phyloP scores from a whole-genome alignment of 37 sponge, comb jelly and placozoan genomes.

The Spongilla lacustris region DNA sequence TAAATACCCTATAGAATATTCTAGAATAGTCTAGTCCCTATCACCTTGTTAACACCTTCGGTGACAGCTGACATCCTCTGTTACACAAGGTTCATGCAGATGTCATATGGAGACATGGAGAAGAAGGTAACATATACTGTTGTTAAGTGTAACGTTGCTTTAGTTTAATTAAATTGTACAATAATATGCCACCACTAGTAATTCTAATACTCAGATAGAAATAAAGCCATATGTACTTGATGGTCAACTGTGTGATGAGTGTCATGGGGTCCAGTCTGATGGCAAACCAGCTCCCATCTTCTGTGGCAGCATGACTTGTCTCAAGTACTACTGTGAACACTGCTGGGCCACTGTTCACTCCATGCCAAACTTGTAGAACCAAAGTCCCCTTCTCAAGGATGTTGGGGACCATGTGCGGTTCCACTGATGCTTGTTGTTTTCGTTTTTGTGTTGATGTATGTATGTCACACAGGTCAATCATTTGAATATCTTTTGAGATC shows the following conservation, averaged over 20 bases:
- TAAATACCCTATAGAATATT: too few relatives aligned
- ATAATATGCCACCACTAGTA: background rate
- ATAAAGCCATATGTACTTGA: constrained; percentile 96
- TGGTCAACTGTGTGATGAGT: constrained; percentile 96
- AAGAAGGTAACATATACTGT: constrained; percentile 72
- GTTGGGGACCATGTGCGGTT: constrained; percentile 52
- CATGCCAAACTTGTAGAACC: constrained; percentile 81
- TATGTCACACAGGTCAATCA: too few relatives aligned
- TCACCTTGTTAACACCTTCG: too few relatives aligned
- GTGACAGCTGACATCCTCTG: too few relatives aligned
- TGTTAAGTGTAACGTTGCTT: background rate
- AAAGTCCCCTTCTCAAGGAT: constrained; percentile 91
- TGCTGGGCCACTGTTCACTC: constrained; percentile 97
- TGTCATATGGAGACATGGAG: constrained; percentile 81
- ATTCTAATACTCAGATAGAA: constrained; percentile 72
- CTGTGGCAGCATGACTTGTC: constrained; percentile 92
- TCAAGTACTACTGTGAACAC: constrained; percentile 95
- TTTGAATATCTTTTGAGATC: too few relatives aligned
- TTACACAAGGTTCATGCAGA: constrained; percentile 95
- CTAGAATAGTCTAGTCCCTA: too few relatives aligned
- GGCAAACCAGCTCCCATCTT: constrained; percentile 96
- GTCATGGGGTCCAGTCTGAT: constrained; percentile 86
- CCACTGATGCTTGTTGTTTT: background rate
- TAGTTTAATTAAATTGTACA: background rate
- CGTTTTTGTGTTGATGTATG: too few relatives aligned